Conservation (phyloP, 2,113 vertebrate genomes). For the Rousettus leschenaultii region DNA sequence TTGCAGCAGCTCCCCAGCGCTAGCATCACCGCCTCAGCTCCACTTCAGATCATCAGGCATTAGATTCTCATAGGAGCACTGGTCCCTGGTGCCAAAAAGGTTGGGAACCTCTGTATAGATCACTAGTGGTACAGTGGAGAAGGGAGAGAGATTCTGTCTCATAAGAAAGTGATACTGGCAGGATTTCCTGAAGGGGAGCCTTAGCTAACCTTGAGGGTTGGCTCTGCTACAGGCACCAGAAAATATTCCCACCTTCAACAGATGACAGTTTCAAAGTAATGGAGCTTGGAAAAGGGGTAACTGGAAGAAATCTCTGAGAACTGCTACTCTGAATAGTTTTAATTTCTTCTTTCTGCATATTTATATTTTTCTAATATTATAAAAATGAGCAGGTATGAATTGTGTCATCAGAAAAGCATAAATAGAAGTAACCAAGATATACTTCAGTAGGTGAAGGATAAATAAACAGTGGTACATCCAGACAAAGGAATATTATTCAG, state of each 20-base stretch:
- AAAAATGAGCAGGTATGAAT: not conserved
- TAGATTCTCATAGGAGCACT: no score
- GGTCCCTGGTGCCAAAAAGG: no score
- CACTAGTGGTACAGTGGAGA: no score
- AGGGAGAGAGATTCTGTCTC: not conserved
- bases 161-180: not conserved
- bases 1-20: no score
- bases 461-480: not conserved
- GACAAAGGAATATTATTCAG: not conserved
- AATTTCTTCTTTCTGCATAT: not conserved
- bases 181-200: not conserved
- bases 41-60: no score
- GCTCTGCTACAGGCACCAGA: not conserved
- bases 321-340: not conserved
- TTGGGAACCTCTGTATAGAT: not conserved
- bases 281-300: not conserved
- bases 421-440: not conserved
- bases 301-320: not conserved
- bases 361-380: not conserved
- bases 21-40: no score
- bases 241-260: not conserved
- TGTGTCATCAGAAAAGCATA: not conserved
- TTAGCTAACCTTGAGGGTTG: not conserved
- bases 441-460: not conserved
- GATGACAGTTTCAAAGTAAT: not conserved